These are phyloP conservation scores for Apeira syringaria DNA, from an alignment of 2,888 invertebrate species.

Conservation along the genomic window DNA sequence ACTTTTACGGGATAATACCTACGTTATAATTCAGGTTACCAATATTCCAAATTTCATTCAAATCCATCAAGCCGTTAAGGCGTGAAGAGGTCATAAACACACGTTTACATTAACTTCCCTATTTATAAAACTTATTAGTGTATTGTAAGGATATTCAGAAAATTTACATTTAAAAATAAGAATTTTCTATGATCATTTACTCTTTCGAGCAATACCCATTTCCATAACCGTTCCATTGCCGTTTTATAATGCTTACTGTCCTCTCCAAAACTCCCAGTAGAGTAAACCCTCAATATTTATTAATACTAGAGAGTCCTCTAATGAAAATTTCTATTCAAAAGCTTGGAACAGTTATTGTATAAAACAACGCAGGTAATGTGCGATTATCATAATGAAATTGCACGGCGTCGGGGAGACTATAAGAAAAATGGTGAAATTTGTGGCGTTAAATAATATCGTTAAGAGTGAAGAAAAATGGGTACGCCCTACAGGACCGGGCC, in stretches of 20 bases:
- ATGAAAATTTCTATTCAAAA: conserved; percentile 49
- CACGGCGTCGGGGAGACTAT: conserved; percentile 55
- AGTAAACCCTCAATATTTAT: conserved; percentile 36
- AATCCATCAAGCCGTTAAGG: too few species aligned
- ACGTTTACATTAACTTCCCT: too few species aligned
- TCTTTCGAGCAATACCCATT: conserved; percentile 26
- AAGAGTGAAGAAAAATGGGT: conserved; percentile 74
- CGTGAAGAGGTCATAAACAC: too few species aligned
- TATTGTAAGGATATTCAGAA: conserved; percentile 11
- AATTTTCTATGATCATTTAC: conserved; percentile 11
- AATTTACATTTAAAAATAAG: conserved; percentile 13
- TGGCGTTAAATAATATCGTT: conserved; percentile 81
- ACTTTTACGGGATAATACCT: too few species aligned
- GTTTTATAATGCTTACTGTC: conserved; percentile 29
- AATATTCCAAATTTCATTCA: too few species aligned
- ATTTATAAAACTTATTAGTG: too few species aligned
- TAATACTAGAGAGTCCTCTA: conserved; percentile 30
- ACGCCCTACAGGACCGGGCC: conserved; percentile 62
- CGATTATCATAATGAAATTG: conserved; percentile 82
- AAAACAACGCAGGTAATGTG: conserved; percentile 58
- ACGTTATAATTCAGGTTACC: too few species aligned
- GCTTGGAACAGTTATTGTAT: conserved; percentile 45
- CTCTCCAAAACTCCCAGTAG: conserved; percentile 14
- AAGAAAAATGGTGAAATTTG: conserved; percentile 79
- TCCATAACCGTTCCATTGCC: conserved; percentile 30